A percentile compares a stretch with the other conserved stretches of the same genome.
Evolutionary conservation across 2,888 invertebrate species (phyloP).

Genomic region (Bibio marci): DNA sequence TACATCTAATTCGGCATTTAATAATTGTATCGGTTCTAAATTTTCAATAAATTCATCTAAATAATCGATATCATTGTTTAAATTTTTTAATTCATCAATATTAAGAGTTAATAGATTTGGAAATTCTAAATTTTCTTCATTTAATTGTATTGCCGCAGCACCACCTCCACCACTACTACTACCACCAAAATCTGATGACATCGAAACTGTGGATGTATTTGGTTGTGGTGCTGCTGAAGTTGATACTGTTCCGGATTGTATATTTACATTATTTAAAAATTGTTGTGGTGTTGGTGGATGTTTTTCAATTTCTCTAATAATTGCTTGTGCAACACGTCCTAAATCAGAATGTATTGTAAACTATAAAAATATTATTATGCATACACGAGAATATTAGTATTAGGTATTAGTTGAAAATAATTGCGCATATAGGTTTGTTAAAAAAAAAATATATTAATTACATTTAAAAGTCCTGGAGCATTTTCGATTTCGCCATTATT

Average conservation of each 20-base stretch:
- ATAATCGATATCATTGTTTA: conserved; percentile 50
- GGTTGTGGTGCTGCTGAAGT: neutral
- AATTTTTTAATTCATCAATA: conserved; percentile 47
- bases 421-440: too few species aligned
- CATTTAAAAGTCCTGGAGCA: conserved; percentile 60
- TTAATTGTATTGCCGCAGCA: too few species aligned
- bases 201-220: conserved; percentile 15
- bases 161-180: too few species aligned
- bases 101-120: too few species aligned
- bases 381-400: conserved; percentile 1
- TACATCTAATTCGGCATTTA: conserved; percentile 51
- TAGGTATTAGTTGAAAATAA: too few species aligned
- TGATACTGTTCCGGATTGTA: neutral
- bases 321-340: conserved; percentile 63
- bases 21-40: conserved; percentile 45
- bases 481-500: conserved; percentile 49
- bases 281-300: conserved; percentile 33
- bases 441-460: too few species aligned
- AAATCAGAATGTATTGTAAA: conserved; percentile 64
- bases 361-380: conserved; percentile 22
- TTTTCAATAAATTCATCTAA: conserved; percentile 58
- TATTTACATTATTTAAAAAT: conserved; percentile 8
- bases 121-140: too few species aligned
- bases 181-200: too few species aligned
- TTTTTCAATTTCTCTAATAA: conserved; percentile 59